Evolutionary conservation across 2,113 vertebrate species (phyloP).

Genomic region (Motacilla alba): DNA sequence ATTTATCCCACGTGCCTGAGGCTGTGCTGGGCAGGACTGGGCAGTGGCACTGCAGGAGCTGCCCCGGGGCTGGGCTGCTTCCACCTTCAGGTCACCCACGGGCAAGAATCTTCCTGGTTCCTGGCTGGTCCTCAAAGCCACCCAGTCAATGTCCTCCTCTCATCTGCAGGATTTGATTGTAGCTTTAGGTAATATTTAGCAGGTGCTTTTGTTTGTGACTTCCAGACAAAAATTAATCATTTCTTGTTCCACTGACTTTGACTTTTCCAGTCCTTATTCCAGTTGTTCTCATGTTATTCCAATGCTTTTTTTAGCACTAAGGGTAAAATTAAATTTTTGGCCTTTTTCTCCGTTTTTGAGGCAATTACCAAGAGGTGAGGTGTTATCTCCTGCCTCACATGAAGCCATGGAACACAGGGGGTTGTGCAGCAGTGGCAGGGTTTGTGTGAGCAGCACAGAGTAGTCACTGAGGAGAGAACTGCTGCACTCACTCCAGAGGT

Average conservation of each 20-base stretch:
- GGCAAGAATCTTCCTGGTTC: neutral
- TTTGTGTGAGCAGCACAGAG: neutral
- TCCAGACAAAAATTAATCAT: neutral
- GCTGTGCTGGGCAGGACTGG: neutral
- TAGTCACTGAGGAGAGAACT: neutral
- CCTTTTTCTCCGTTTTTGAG: neutral
- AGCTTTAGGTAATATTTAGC: neutral
- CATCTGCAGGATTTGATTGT: neutral
- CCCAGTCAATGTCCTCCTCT: neutral
- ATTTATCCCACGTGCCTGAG: neutral
- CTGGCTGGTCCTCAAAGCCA: neutral
- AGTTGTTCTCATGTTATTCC: neutral
- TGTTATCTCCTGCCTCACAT: neutral
- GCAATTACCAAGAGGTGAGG: neutral
- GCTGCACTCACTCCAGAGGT: neutral
- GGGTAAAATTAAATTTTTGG: neutral
- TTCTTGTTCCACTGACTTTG: neutral
- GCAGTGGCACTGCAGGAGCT: neutral
- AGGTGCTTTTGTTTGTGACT: neutral
- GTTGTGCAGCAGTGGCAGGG: neutral
- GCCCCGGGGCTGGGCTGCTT: neutral
- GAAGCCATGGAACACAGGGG: neutral
- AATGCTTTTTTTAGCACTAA: neutral
- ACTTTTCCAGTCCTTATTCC: neutral
- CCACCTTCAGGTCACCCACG: fast-evolving